These are phyloP conservation scores for Pseudomyrmex pallidus DNA, from an alignment of 1,140 invertebrate species.

Conservation along the genomic window DNA sequence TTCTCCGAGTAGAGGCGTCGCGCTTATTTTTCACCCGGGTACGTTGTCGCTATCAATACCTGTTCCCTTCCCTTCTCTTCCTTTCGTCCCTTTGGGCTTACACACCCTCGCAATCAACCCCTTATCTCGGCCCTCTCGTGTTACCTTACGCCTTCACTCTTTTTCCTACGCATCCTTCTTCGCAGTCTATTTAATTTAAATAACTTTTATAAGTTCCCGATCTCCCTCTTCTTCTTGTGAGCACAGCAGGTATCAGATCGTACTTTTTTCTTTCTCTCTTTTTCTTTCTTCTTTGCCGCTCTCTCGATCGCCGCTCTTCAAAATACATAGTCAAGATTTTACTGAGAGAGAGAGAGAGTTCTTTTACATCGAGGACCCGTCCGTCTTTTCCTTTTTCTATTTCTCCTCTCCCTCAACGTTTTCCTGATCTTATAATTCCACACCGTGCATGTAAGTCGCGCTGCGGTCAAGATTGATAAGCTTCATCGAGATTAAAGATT, in stretches of 20 bases:
- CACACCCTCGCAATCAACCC: conserved; percentile 69
- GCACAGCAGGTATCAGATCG: conserved; percentile 57
- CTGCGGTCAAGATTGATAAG: conserved; percentile 2
- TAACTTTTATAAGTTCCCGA: conserved; percentile 75
- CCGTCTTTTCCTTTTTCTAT: conserved; percentile 10
- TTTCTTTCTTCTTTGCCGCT: conserved; percentile 10
- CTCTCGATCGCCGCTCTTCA: not conserved
- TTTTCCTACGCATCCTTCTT: conserved; percentile 5
- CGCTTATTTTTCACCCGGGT: conserved; percentile 73
- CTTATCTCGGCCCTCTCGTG: conserved; percentile 70
- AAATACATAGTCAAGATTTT: no score
- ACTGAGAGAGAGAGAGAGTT: no score
- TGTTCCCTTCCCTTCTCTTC: conserved; percentile 40
- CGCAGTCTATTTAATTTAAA: conserved; percentile 78
- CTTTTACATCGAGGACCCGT: no score
- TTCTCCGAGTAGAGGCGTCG: conserved; percentile 42
- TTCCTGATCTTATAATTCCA: conserved; percentile 37
- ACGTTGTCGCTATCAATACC: conserved; percentile 75
- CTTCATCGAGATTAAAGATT: conserved; percentile 45
- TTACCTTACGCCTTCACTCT: conserved; percentile 23
- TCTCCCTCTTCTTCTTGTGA: not conserved
- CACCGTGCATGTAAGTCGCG: conserved; percentile 13
- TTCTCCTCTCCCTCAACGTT: not conserved
- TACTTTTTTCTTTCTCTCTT: conserved; percentile 17
- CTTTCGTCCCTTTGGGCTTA: conserved; percentile 44